Base-by-base conservation (phyloP, 2,113 vertebrate species). In the Zeus faber region DNA sequence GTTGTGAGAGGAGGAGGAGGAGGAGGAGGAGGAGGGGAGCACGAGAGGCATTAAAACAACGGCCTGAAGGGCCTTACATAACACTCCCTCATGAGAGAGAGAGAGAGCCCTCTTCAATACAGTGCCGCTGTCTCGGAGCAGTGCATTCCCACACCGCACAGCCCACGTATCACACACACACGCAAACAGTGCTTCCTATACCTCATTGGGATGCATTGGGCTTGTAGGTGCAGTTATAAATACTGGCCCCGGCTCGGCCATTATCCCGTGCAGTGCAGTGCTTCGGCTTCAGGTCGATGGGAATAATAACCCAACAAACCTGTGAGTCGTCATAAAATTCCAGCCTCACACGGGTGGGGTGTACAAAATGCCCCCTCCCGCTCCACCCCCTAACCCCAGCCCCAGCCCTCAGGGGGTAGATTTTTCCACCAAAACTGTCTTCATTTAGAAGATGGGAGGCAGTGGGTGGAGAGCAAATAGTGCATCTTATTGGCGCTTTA, bases 51-150 rank as follows among this genome's bases (percentile, higher is more conserved):
- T 61, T 56, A 60, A 75, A 76, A 65, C 78, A 65, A 70, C 43
- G 67, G 29, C 67, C 59, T 6, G n/a, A 67, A n/a, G 74, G 24
- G 20, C 20, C 65, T 84, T 85, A 58, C 65, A 65, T 85, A 82
- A 88, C 60, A 39, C 57, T 9, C 61, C 1, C 37, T 43, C 49
- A 29, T 37, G 20, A 45, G 51, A 52, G 66, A 49, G 46, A 37
- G 23, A 16, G 31, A 24, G 49, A 24, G 14, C 70, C 66, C 64
- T 69, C 62, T 61, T 61, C 69, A 66, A 50, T 43, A 60, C 58
- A 67, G 55, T 1, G 46, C 33, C 33, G 37, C 54, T 69, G 41
- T 58, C 58, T 35, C 55, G 53, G 45, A 58, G 31, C 65, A 47
- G 23, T 60, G 41, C 27, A n/a, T 60, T 77, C 77, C 52, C 70